These are phyloP conservation scores for Aspidiotus rigidus DNA, from an alignment of 2,888 invertebrate species.

Conservation along the genomic window DNA sequence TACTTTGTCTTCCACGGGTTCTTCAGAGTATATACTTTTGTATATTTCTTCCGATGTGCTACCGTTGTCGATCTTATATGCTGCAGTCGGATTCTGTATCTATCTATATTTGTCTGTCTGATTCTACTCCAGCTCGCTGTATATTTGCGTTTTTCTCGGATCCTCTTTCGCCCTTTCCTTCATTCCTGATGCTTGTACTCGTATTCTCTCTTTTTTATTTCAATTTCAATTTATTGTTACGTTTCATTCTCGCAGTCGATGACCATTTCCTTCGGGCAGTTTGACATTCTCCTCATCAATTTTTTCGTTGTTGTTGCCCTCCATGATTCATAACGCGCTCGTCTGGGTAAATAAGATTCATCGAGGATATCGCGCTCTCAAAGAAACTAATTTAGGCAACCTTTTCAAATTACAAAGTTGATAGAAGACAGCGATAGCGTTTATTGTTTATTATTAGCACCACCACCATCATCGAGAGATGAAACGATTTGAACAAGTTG, in stretches of 20 bases:
- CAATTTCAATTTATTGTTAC: too few relatives aligned
- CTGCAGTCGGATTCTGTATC: not conserved
- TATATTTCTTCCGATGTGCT: constrained; percentile 27
- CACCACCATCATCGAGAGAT: too few relatives aligned
- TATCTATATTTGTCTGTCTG: not conserved
- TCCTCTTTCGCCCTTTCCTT: not conserved
- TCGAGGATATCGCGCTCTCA: too few relatives aligned
- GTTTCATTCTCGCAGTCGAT: not conserved
- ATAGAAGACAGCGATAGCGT: too few relatives aligned
- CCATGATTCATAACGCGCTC: too few relatives aligned
- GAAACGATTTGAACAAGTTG: too few relatives aligned
- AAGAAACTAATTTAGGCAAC: too few relatives aligned
- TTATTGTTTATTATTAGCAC: too few relatives aligned
- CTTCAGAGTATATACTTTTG: too few relatives aligned
- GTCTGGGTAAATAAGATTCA: too few relatives aligned
- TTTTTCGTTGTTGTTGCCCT: constrained; percentile 1
- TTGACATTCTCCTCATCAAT: not conserved
- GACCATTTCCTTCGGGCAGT: not conserved
- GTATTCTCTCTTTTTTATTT: not conserved
- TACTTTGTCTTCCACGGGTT: constrained; percentile 23
- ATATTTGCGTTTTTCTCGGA: constrained; percentile 3
- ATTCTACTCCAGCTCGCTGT: not conserved
- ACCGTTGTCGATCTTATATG: not conserved
- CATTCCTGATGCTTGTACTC: too few relatives aligned
- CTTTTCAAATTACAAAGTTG: too few relatives aligned